Evolutionary conservation across 2,797 vertebrate genomes (phyloP), one percentile per base, ranked within the genome.

Genomic region (Gorsachius magnificus): DNA sequence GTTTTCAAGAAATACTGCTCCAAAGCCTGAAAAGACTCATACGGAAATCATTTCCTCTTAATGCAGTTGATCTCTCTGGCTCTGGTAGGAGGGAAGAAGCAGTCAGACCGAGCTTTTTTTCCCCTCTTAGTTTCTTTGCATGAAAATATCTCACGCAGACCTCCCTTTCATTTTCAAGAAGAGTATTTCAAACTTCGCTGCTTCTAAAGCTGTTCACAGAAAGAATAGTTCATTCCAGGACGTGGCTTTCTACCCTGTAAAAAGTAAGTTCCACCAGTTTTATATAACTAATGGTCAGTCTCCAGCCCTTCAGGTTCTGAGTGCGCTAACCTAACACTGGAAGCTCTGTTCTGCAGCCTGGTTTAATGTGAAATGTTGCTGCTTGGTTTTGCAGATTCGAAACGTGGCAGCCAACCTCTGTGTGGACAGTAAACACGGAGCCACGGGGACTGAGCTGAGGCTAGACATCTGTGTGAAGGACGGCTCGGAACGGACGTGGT

Each of bases 401-500:
- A 99, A 97, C 0, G 97, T 98, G 65, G 99, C 98, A 13, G 98
- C 98, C 29, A 98, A 98, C 26, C 98, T 99, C 38, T 99, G 99
- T 16, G 97, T 99, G 75, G 99, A 99, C 97, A 98, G 99, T 93
- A 99, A 99, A 68, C 99, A 99, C 0, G 99, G 99, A 77, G 98
- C 98, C 64, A 99, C 97, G 0, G 98, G 99, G 28, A 98, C 98
- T 0, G 99, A 99, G 74, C 97, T 99, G 35, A 98, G 99, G 74
- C 97, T 99, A 72, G 99, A 99, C 71, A 43, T 98, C 81, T 99
- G 99, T 35, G 98, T 99, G 87, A 99, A 99, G 95, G 99, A 99
- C 1, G 99, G 99, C 17, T 99, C 98, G 0, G 99, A 99, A 92
- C 97, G 99, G 79, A 99, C 99, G 0, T 99, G 99, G 99, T 99